Conservation (phyloP, 2,888 invertebrate species). For the Protodeltote pygarga region DNA sequence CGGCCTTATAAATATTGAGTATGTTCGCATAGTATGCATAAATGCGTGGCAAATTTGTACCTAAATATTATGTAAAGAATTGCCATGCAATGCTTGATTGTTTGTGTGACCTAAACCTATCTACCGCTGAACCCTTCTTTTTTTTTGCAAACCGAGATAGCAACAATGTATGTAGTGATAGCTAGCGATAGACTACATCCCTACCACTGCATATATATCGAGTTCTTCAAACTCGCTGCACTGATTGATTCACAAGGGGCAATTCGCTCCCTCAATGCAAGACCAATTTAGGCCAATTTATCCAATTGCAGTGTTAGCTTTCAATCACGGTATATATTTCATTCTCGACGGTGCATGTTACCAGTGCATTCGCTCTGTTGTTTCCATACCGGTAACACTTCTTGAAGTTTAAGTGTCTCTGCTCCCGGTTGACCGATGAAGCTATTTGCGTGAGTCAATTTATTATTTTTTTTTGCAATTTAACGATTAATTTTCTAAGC, state of each 20-base stretch:
- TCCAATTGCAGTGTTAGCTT: constrained; percentile 44
- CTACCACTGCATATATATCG: constrained; percentile 9
- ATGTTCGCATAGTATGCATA: too few species aligned
- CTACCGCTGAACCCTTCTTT: too few species aligned
- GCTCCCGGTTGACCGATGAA: background rate
- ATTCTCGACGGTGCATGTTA: constrained; percentile 27
- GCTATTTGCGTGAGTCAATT: constrained; percentile 23
- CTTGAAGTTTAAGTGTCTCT: background rate
- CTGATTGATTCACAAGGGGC: constrained; percentile 46
- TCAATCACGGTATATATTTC: constrained; percentile 30
- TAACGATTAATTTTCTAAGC: background rate
- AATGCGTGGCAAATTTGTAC: too few species aligned
- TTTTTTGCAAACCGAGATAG: background rate
- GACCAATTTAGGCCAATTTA: constrained; percentile 47
- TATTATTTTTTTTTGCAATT: background rate
- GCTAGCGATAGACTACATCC: constrained; percentile 6
- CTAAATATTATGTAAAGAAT: too few species aligned
- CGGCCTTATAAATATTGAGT: too few species aligned
- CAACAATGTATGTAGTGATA: background rate
- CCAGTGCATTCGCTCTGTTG: constrained; percentile 23
- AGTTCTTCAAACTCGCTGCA: constrained; percentile 15
- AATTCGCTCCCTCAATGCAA: constrained; percentile 43
- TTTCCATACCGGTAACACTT: constrained; percentile 16
- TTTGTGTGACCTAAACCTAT: too few species aligned
- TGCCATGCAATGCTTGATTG: too few species aligned